Conservation (phyloP, 2,797 vertebrate genomes). For the Cossypha dichroa region DNA sequence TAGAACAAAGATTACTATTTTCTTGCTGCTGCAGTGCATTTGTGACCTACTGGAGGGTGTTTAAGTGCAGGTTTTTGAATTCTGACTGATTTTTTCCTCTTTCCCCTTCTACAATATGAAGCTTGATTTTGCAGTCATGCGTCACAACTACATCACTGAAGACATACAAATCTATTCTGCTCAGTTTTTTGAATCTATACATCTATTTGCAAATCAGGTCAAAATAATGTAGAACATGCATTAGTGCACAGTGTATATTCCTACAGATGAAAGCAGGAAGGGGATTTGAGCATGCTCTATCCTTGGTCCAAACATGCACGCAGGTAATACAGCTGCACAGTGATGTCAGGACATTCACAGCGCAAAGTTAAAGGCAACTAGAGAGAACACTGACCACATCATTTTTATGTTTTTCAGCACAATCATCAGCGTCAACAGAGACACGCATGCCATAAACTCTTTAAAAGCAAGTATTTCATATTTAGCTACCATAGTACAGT, state of each 20-base stretch:
- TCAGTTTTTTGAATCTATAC: not conserved
- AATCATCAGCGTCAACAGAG: not conserved
- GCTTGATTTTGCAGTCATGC: not conserved
- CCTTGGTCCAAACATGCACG: not conserved
- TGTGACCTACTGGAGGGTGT: not conserved
- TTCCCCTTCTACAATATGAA: not conserved
- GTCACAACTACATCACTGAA: not conserved
- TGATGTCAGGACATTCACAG: fast-evolving
- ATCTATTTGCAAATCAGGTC: not conserved
- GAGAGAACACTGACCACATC: not conserved
- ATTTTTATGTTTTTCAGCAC: not conserved
- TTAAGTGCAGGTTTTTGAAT: not conserved
- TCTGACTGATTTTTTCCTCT: not conserved
- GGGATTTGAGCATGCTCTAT: not conserved
- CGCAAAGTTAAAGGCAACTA: not conserved
- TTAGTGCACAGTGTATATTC: not conserved
- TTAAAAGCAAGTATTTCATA: not conserved
- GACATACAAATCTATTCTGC: fast-evolving
- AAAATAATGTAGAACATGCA: not conserved
- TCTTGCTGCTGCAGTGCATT: not conserved
- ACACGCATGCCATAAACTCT: not conserved
- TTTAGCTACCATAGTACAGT: not conserved
- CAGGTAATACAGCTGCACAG: not conserved
- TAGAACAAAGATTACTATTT: not conserved
- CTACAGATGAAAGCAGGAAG: not conserved